Base-by-base conservation (phyloP, 2,113 vertebrate genomes). In the Emydocephalus ijimae region DNA sequence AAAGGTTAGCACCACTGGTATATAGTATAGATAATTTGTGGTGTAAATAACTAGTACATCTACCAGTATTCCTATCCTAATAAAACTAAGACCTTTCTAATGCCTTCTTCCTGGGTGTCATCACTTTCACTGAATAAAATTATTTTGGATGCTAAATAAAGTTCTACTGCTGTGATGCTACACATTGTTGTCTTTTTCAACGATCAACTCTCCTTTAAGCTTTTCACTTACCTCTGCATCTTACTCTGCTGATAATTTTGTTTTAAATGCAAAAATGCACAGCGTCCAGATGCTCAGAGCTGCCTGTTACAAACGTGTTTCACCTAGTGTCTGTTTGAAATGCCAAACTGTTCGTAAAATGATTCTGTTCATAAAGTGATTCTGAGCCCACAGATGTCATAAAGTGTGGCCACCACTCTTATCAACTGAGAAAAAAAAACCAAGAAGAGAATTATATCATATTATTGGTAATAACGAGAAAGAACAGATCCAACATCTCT, bases 21-120 rank as follows among this genome's bases (percentile, higher is more conserved):
- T 64, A 64, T 23, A 57, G 21, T 23, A 57, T 23, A 57, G 56
- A 57, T 57, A 57, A 57, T 57, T 57, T 57, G 56, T 57, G 21
- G 94, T 0, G 29, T 92, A 92, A 92, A 92, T 95, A 96, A 94
- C 95, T 96, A 96, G 96, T 93, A 87, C 89, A 59, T 93, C 87
- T 93, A 52, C 50, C 50, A 2, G 10, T 52, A 92, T 95, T 95
- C 95, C 92, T 95, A 95, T 93, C 96, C 94, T 29, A 95, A 95
- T 95, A 95, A 97, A 96, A 96, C 95, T 85, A 92, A 85, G n/a
- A 26, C 26, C 26, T 81, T 54, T 85, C 45, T 94, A 94, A 94
- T 94, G 94, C 94, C 95, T 94, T 94, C 90, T 0, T 93, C 89
- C 94, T 93, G 91, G 93, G 93, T 92, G 93, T 96, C 94, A 94